These are phyloP conservation scores for Tetropium fuscum DNA, from an alignment of 2,888 invertebrate species.

Conservation along the genomic window DNA sequence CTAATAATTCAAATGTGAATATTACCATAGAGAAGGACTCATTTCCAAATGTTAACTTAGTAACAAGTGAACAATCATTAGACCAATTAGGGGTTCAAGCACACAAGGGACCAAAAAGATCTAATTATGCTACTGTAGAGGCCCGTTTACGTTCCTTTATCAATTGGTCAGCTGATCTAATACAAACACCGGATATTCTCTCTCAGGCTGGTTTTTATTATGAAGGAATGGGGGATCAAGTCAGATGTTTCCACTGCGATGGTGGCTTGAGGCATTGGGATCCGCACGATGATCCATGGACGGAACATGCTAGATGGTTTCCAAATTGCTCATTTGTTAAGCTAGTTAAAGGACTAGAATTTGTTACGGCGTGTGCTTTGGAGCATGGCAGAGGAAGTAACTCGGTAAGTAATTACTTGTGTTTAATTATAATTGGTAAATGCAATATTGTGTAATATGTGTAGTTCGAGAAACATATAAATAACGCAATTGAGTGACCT, in stretches of 20 bases:
- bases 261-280: constrained; percentile 94
- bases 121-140: constrained; percentile 77
- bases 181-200: constrained; percentile 81
- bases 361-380: constrained; percentile 71
- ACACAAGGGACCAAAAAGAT: constrained; percentile 74
- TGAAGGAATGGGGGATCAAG: constrained; percentile 78
- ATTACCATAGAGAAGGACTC: constrained; percentile 57
- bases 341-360: constrained; percentile 84
- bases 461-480: background rate
- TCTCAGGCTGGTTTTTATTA: constrained; percentile 93
- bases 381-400: constrained; percentile 39
- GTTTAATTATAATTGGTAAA: constrained; percentile 3
- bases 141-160: constrained; percentile 77
- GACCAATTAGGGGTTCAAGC: constrained; percentile 72
- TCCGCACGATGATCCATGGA: constrained; percentile 90
- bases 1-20: constrained; percentile 34
- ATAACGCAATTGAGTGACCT: no score
- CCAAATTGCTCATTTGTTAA: constrained; percentile 87
- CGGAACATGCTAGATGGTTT: constrained; percentile 95
- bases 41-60: constrained; percentile 51
- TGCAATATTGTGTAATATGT: constrained; percentile 5
- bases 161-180: constrained; percentile 82
- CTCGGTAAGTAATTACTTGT: constrained; percentile 32
- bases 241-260: constrained; percentile 95
- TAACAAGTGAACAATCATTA: constrained; percentile 64